Conservation (phyloP, 2,797 vertebrate genomes). For the Rhabdophis nuchalis region DNA sequence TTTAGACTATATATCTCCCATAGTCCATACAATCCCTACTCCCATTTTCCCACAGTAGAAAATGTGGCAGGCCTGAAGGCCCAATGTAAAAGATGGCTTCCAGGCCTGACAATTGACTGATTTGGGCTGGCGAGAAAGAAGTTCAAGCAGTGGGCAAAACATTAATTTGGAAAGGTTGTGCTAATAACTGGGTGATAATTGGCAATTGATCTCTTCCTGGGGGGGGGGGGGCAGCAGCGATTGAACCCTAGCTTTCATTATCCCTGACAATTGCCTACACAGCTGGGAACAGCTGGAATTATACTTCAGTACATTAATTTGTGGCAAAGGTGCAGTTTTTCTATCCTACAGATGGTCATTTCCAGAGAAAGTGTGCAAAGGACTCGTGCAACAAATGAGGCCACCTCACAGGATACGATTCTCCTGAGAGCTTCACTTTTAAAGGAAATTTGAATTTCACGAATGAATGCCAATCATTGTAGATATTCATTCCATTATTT, state of each 20-base stretch:
- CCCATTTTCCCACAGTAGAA: too few relatives aligned
- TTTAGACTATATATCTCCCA: too few relatives aligned
- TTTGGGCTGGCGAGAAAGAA: background rate
- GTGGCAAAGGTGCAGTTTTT: background rate
- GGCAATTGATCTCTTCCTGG: background rate
- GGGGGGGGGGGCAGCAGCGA: background rate
- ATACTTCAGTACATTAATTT: background rate
- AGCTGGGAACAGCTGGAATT: background rate
- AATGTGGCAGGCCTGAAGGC: too few relatives aligned
- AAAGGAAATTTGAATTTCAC: slow-evolving; percentile 4
- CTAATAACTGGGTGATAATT: background rate
- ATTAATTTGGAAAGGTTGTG: background rate
- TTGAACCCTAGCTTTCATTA: background rate
- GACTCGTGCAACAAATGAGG: background rate
- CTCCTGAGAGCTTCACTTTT: background rate
- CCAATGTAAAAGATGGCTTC: too few relatives aligned
- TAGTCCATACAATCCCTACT: too few relatives aligned
- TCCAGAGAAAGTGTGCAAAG: background rate
- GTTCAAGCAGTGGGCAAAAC: background rate
- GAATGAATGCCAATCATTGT: slow-evolving; percentile 3
- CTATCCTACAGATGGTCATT: background rate
- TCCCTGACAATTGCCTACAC: background rate
- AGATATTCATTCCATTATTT: slow-evolving; percentile 3
- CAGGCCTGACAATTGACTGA: background rate
- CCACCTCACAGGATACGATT: background rate